Conservation (phyloP, 2,113 vertebrate species). For the Carassius carassius region DNA sequence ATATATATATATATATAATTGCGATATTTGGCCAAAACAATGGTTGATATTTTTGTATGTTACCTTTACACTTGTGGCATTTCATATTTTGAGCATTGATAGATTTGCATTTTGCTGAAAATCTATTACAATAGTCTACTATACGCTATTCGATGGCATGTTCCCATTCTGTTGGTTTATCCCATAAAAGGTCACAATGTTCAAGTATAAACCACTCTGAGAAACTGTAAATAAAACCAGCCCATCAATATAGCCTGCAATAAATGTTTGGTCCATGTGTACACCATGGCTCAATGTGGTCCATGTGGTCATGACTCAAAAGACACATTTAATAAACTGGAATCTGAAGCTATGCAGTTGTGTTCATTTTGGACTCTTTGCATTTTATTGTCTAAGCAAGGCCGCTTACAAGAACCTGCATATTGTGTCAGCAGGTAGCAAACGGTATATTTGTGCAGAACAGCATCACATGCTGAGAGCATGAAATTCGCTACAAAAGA, state of each 20-base stretch:
- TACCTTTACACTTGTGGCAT: background rate
- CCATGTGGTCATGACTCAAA: background rate
- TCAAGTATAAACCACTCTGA: no score
- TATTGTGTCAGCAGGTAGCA: constrained; percentile 13
- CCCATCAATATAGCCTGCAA: background rate
- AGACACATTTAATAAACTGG: background rate
- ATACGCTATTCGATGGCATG: no score
- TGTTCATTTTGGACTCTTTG: background rate
- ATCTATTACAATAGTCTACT: no score
- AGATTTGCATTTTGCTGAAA: no score
- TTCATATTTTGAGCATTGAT: background rate
- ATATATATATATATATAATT: background rate
- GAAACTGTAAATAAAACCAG: no score
- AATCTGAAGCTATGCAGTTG: background rate
- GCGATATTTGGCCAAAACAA: background rate
- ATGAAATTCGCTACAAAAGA: background rate
- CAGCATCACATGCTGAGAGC: background rate
- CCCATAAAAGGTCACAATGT: no score
- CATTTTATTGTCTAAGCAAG: constrained; percentile 13
- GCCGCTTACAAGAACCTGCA: background rate
- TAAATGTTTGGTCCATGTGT: background rate
- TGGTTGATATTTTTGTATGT: background rate
- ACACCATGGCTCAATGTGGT: background rate
- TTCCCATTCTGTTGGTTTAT: no score
- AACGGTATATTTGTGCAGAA: background rate